Conservation (phyloP, 2,888 invertebrate genomes). For the Drosophila ezoana region DNA sequence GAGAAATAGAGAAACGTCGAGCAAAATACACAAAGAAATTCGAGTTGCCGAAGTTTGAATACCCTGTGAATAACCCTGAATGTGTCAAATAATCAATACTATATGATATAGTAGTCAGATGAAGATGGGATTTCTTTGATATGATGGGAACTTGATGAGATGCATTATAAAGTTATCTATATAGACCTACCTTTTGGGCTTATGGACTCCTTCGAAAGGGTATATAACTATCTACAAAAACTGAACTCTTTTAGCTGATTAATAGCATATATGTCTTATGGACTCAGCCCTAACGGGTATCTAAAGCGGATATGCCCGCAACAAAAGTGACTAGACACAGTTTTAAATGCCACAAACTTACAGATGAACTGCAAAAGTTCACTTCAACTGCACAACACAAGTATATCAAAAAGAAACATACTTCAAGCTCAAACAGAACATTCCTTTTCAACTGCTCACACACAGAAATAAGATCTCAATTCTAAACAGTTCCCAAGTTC, state of each 20-base stretch:
- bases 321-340: constrained; percentile 30
- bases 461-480: background rate
- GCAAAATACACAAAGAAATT: background rate
- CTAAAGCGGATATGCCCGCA: background rate
- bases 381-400: background rate
- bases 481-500: constrained; percentile 23
- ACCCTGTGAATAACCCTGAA: background rate
- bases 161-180: too few relatives aligned
- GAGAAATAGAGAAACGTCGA: background rate
- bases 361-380: constrained; percentile 32
- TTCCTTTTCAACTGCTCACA: background rate
- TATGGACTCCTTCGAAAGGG: too few relatives aligned
- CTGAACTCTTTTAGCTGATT: too few relatives aligned
- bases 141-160: too few relatives aligned
- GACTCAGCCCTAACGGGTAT: too few relatives aligned
- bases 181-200: too few relatives aligned
- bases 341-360: constrained; percentile 11
- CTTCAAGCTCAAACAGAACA: background rate
- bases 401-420: background rate
- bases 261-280: too few relatives aligned
- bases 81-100: too few relatives aligned
- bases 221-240: too few relatives aligned
- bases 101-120: too few relatives aligned
- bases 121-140: too few relatives aligned
- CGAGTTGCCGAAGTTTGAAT: background rate